Evolutionary conservation across 2,113 vertebrate species (phyloP), one percentile per base, ranked within the genome.

Genomic region (Motacilla tschutschensis): DNA sequence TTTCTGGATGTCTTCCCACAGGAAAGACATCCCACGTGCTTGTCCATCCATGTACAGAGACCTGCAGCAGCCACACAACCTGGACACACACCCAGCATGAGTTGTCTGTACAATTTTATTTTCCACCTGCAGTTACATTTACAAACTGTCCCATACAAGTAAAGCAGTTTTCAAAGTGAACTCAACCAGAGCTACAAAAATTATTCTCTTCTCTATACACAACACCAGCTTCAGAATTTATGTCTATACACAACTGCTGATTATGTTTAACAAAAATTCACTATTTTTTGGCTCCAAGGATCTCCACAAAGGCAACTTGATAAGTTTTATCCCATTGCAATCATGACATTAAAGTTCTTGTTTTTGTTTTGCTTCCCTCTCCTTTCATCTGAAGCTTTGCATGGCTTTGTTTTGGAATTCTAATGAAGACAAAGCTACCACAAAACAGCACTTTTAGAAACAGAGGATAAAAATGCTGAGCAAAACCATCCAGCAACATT

Each of bases 71-170:
- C 64, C 72, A 40, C 3, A 33, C 2, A 69, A 13, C 13, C 17
- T 14, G 29, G 75, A 66, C 70, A 72, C 62, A 80, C 65, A 57
- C 1, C 18, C 5, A 6, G 53, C 54, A 3, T 5, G 9, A 67
- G 4, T 78, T 31, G 43, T 80, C 85, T 91, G 85, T 85, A 91
- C 85, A 95, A 10, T 62, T 93, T 93, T 95, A 95, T 95, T 95
- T 62, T 78, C 63, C 63, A 60, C 71, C 84, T 72, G 62, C 77
- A 91, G 48, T 85, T 80, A 83, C 92, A 87, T 85, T 91, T 93
- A 87, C 90, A 93, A 94, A 76, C 16, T 33, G 47, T 53, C 40
- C 79, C 82, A 3, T 25, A 85, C 72, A 60, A 87, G 87, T 63
- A 59, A 66, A 77, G 87, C 67, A 22, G 25, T 87, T 90, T 79